Evolutionary conservation across 2,797 vertebrate genomes (phyloP), one percentile per base, ranked within the genome.

Genomic region (Phoeniculus purpureus): DNA sequence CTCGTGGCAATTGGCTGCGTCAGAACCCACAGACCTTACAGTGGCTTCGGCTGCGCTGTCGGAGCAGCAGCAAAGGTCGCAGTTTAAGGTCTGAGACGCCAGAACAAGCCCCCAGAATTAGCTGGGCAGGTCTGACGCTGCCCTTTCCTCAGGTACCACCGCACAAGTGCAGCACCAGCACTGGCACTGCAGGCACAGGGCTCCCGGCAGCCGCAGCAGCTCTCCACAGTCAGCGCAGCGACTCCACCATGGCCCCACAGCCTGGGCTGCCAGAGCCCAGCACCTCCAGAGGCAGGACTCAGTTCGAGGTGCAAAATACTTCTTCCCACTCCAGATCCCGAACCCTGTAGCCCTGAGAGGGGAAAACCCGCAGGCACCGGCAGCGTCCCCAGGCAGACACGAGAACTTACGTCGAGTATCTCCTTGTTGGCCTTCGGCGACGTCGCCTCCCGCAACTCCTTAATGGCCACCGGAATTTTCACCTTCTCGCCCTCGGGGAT

Each of bases 401-500:
- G n/a, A 74, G 93, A 87, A 98, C 99, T 97, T 97, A 99, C 99
- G 81, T 99, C 99, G 82, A 99, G 97, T 89, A 99, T 99, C 90
- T 99, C 99, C 94, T 99, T 99, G 98, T 99, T 99, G 95, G 99
- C 99, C 98, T 99, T 99, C 3, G 98, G 98, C 29, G 98, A 99
- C 4, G 99, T 99, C 90, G 99, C 99, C 94, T 99, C 99, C 97
- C 99, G 97, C 93, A 99, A 97, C 89, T 99, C 99, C 95, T 99
- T 99, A 97, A 99, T 99, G 92, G 99, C 99, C 21, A 99, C 99
- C 1, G 99, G 99, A 95, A 99, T 99, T 97, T 99, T 99, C 96
- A 99, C 99, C 60, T 98, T 98, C 93, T 99, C 99, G 31, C 99
- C 99, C 96, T 99, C 99, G n/a, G 99, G 99, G 94, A 99, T 98